phyloP scores from a whole-genome alignment of 2,888 invertebrate genomes.

The Eremobia ochroleuca region DNA sequence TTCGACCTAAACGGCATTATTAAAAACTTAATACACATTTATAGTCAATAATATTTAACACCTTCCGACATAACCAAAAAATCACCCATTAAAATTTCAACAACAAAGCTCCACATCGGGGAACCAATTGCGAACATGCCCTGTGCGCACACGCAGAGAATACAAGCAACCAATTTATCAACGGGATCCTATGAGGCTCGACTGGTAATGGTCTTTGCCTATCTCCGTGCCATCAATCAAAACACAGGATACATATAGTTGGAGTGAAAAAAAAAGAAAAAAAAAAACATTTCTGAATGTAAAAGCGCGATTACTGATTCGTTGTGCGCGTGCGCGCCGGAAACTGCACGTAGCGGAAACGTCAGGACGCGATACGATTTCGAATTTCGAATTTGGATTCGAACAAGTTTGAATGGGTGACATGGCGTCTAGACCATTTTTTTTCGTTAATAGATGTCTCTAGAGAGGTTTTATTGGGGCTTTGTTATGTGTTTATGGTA shows the following conservation, averaged over 20 bases:
- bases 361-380: conserved; percentile 91
- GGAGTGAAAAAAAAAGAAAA: conserved; percentile 73
- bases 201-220: conserved; percentile 82
- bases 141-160: conserved; percentile 77
- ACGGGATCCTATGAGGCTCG: conserved; percentile 77
- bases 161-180: conserved; percentile 85
- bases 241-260: conserved; percentile 88
- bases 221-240: conserved; percentile 88
- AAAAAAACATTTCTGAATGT: conserved; percentile 74
- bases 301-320: conserved; percentile 87
- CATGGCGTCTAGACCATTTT: conserved; percentile 82
- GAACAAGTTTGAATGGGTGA: conserved; percentile 83
- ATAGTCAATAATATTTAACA: conserved; percentile 51
- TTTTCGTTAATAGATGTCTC: conserved; percentile 74
- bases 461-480: conserved; percentile 61
- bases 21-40: conserved; percentile 49
- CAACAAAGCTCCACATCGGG: conserved; percentile 70
- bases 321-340: conserved; percentile 85
- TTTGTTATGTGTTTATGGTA: conserved; percentile 53
- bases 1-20: conserved; percentile 35
- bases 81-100: conserved; percentile 68
- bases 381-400: conserved; percentile 88
- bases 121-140: conserved; percentile 79
- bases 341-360: conserved; percentile 89
- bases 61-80: conserved; percentile 62